Conservation (phyloP, 2,888 invertebrate species). For the Cephonodes hylas region DNA sequence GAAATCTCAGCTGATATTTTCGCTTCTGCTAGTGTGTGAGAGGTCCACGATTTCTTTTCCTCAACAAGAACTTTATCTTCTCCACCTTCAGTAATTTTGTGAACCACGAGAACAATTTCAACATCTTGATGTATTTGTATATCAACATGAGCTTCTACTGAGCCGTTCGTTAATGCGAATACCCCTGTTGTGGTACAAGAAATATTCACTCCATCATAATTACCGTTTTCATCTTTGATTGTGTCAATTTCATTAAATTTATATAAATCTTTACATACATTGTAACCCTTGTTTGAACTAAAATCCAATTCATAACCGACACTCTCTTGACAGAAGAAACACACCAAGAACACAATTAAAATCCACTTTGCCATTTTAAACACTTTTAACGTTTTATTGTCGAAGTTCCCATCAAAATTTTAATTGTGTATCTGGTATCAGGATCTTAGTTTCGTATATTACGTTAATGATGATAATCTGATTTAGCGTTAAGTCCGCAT, state of each 20-base stretch:
- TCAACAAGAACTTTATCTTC: not conserved
- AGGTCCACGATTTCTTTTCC: not conserved
- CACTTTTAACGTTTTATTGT: not conserved
- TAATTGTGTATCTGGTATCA: not conserved
- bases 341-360: not conserved
- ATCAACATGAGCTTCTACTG: not conserved
- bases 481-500: not conserved
- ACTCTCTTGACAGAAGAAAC: not conserved
- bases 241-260: not conserved
- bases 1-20: slow-evolving; percentile 22
- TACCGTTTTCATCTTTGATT: not conserved
- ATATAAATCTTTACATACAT: not conserved
- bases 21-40: not conserved
- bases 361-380: not conserved
- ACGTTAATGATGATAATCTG: not conserved
- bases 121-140: not conserved
- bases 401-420: not conserved
- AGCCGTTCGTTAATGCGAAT: not conserved
- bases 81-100: not conserved
- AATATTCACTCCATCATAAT: not conserved
- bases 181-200: not conserved
- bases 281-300: not conserved
- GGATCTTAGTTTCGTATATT: not conserved
- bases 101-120: not conserved
- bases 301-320: not conserved